A percentile compares a stretch with the other conserved stretches of the same genome.
These are phyloP conservation scores for Perodicticus potto DNA, from an alignment of 2,797 vertebrate genomes.

Conservation along the genomic window DNA sequence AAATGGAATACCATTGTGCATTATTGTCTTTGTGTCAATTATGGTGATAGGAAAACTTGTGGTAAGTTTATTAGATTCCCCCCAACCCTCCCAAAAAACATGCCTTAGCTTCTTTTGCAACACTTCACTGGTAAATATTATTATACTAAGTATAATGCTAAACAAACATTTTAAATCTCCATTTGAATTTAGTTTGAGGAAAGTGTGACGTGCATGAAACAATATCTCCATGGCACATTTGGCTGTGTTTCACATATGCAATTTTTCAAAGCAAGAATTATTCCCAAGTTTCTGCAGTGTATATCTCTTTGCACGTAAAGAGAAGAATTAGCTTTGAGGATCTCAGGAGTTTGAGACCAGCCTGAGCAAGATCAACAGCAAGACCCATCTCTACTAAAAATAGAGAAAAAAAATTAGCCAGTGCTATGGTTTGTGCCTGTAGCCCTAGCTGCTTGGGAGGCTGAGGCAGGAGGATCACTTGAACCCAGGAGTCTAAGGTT, in stretches of 20 bases:
- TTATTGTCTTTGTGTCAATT: conserved; percentile 86
- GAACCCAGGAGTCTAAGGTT: no score
- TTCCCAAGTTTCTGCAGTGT: not conserved
- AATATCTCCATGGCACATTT: not conserved
- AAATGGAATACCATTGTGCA: conserved; percentile 64
- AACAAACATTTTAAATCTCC: not conserved
- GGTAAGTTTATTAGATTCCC: conserved; percentile 84
- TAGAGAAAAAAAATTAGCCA: no score
- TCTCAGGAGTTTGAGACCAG: no score
- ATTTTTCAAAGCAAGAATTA: not conserved
- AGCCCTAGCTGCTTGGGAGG: no score
- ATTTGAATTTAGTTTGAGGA: conserved; percentile 5
- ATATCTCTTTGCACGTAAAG: not conserved
- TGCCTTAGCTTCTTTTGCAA: not conserved
- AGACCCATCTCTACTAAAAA: no score
- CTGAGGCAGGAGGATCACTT: no score
- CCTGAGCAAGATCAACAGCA: no score
- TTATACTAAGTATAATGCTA: not conserved
- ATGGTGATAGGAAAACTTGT: conserved; percentile 89
- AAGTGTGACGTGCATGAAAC: not conserved
- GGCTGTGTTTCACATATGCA: not conserved
- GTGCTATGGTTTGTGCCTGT: no score
- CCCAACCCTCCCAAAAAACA: no score
- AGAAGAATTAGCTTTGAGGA: not conserved
- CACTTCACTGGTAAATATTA: not conserved